phyloP scores from a whole-genome alignment of 2,797 vertebrate genomes.

The Halcyon smyrnensis region DNA sequence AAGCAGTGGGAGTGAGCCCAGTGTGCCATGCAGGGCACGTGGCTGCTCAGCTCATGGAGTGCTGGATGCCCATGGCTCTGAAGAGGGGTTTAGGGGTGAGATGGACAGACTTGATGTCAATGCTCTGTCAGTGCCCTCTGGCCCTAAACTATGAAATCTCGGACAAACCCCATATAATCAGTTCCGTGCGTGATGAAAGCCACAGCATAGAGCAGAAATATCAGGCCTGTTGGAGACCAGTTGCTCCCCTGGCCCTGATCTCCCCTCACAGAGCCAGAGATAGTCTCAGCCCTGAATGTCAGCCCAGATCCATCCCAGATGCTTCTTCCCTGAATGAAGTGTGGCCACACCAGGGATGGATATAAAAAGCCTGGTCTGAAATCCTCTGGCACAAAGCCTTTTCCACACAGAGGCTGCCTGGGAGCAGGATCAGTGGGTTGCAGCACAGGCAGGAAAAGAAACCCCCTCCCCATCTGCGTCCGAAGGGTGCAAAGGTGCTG shows the following conservation, averaged over 20 bases:
- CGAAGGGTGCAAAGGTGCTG: neutral
- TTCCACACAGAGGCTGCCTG: neutral
- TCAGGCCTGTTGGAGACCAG: neutral
- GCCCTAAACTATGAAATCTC: neutral
- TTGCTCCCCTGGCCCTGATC: neutral
- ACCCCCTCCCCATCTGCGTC: neutral
- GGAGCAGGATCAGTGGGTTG: neutral
- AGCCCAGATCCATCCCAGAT: slow-evolving; percentile 5
- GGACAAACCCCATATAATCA: neutral
- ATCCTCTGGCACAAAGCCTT: neutral
- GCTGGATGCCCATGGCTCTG: accelerated
- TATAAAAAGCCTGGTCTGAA: neutral
- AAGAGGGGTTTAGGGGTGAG: neutral
- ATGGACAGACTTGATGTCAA: too few relatives aligned
- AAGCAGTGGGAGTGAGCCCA: neutral
- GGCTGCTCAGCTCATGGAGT: neutral
- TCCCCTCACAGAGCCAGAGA: neutral
- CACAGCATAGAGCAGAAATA: neutral
- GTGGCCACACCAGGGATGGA: neutral
- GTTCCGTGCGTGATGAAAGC: neutral
- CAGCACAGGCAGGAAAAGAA: neutral
- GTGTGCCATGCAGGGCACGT: accelerated
- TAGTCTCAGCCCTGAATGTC: neutral
- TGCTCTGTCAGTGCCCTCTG: neutral
- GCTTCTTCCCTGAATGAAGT: neutral